These are phyloP conservation scores for Caenorhabditis remanei DNA, from an alignment of 1,140 invertebrate genomes.

Conservation along the genomic window DNA sequence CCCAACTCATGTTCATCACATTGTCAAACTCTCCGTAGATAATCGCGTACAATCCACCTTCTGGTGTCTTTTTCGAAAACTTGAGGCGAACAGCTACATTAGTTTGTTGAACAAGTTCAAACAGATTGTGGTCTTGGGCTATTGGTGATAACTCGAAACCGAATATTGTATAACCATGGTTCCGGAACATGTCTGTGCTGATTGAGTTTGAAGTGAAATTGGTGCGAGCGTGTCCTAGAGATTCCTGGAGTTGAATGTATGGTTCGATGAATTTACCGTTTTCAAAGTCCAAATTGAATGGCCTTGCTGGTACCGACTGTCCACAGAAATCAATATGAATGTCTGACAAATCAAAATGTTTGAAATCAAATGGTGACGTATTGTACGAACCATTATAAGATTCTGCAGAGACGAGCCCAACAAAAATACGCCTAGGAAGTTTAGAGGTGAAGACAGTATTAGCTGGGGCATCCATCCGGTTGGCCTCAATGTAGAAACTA, in stretches of 20 bases:
- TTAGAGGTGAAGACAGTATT: not conserved
- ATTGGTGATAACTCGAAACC: not conserved
- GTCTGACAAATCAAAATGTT: too few relatives aligned
- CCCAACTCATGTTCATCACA: too few relatives aligned
- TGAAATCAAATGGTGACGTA: not conserved
- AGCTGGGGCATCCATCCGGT: not conserved
- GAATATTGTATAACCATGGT: not conserved
- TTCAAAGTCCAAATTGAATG: constrained; percentile 1
- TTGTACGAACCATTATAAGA: not conserved
- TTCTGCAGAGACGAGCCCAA: not conserved
- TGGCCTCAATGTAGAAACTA: not conserved
- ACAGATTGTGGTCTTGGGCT: not conserved
- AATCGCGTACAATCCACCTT: not conserved
- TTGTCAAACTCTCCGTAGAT: not conserved
- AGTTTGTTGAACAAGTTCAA: not conserved
- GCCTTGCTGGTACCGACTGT: not conserved
- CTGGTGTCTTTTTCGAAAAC: not conserved
- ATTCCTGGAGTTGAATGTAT: not conserved
- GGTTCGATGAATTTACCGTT: not conserved
- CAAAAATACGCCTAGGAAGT: not conserved
- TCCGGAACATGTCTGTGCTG: not conserved
- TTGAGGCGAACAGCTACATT: not conserved
- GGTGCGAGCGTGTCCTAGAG: not conserved
- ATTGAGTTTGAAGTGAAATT: not conserved
- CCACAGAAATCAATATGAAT: not conserved